Percentiles rank a stretch among this genome's conserved stretches.
These are phyloP conservation scores for Cinara cedri DNA, from an alignment of 2,888 invertebrate genomes.

Conservation along the genomic window DNA sequence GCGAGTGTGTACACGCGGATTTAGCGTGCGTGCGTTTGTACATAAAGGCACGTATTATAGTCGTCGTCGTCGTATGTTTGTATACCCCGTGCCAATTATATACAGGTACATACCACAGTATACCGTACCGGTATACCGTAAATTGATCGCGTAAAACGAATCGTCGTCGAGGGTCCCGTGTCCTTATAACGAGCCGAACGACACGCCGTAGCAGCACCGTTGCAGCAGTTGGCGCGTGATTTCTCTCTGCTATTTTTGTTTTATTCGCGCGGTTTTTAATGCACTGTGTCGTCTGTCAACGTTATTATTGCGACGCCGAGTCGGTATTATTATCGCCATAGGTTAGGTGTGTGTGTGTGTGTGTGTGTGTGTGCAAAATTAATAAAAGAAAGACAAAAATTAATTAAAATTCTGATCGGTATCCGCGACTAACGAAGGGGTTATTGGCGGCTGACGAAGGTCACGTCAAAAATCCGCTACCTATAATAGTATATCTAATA, in stretches of 20 bases:
- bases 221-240: not conserved
- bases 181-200: not conserved
- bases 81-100: not conserved
- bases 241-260: not conserved
- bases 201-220: no score
- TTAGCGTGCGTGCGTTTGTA: no score
- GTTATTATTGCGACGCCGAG: not conserved
- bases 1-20: no score
- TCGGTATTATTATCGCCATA: no score
- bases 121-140: no score
- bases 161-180: conserved; percentile 2
- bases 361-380: not conserved
- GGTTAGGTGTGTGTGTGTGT: no score
- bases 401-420: conserved; percentile 18
- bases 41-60: no score
- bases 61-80: no score
- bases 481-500: no score
- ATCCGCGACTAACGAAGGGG: not conserved
- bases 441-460: conserved; percentile 5
- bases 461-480: not conserved
- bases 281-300: not conserved
- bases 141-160: conserved; percentile 12
- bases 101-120: no score
- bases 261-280: not conserved
- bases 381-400: not conserved